phyloP scores from a whole-genome alignment of 2,888 invertebrate genomes.

The Eilema sororculum region DNA sequence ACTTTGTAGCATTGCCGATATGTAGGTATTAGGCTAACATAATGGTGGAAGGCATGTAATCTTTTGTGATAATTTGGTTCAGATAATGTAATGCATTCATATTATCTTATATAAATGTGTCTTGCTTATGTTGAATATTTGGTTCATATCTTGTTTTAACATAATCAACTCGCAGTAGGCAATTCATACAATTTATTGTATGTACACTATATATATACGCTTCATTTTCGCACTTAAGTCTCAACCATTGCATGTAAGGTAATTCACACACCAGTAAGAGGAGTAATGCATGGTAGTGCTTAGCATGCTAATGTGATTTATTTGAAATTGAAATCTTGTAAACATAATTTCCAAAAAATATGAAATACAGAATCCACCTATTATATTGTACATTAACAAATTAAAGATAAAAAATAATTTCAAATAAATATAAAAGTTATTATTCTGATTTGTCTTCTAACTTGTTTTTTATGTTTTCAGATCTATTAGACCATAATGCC shows the following conservation, averaged over 20 bases:
- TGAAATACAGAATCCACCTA: neutral
- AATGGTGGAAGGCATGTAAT: slow-evolving; percentile 3
- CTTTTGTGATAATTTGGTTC: neutral
- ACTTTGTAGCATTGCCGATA: slow-evolving; percentile 15
- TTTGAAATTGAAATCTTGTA: neutral
- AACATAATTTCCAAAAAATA: neutral
- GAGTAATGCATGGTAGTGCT: neutral
- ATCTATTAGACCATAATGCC: slow-evolving; percentile 23
- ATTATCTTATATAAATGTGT: neutral
- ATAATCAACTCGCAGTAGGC: neutral
- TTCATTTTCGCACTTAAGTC: neutral
- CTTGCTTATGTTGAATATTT: neutral
- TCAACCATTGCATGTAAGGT: neutral
- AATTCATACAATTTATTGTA: neutral
- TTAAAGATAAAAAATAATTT: neutral
- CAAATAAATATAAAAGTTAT: neutral
- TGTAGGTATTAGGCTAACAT: neutral
- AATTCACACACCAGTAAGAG: neutral
- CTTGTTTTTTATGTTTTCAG: slow-evolving; percentile 39
- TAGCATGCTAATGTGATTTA: neutral
- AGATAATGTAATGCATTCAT: neutral
- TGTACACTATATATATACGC: neutral
- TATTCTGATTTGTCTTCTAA: slow-evolving; percentile 2
- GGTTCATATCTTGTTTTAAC: too few relatives aligned
- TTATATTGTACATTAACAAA: neutral